These are phyloP conservation scores for Apis dorsata DNA, from an alignment of 1,140 invertebrate genomes.

Conservation along the genomic window DNA sequence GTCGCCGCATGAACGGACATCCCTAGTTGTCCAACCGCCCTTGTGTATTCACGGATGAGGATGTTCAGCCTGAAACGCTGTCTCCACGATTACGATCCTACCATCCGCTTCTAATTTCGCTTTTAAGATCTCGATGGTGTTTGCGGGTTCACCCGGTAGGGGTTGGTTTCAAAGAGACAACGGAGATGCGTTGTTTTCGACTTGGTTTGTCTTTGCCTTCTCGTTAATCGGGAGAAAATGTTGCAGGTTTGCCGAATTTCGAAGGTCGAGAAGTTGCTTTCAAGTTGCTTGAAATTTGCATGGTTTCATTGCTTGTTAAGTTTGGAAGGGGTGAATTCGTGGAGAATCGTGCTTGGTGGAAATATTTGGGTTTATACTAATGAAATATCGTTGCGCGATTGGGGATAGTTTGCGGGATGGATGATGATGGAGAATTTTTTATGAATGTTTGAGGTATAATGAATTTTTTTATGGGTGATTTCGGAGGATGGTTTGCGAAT, in stretches of 20 bases:
- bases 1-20: slow-evolving; percentile 8
- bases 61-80: neutral
- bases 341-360: neutral
- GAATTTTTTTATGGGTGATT: no score
- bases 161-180: neutral
- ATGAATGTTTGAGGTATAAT: no score
- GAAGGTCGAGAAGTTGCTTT: neutral
- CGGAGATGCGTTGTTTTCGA: neutral
- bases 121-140: neutral
- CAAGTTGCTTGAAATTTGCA: neutral
- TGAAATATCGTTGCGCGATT: neutral
- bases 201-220: neutral
- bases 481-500: no score
- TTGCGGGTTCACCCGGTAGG: neutral
- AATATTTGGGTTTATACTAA: neutral
- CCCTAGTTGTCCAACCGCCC: neutral
- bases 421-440: no score
- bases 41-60: slow-evolving; percentile 1
- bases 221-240: neutral
- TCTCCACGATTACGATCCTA: neutral
- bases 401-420: no score
- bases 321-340: neutral
- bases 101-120: neutral
- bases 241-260: neutral
- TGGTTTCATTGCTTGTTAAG: neutral